A percentile compares a stretch with the other conserved stretches of the same genome.
Conservation (phyloP, 2,797 vertebrate genomes). For the Okamejei kenojei region DNA sequence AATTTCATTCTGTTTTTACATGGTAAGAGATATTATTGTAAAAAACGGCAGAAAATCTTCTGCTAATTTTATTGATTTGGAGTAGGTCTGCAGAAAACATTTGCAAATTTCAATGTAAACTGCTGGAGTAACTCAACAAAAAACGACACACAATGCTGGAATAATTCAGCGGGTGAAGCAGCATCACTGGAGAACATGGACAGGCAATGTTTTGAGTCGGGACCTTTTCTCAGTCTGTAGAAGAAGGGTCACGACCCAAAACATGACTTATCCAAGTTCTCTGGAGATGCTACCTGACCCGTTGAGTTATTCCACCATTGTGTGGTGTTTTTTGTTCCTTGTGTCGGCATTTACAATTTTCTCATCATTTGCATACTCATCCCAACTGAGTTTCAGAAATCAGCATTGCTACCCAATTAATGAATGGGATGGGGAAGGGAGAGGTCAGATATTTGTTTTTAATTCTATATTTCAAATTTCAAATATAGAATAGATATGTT, state of each 20-base stretch:
- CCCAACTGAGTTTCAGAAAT: background rate
- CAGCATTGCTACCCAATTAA: background rate
- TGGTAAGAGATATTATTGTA: background rate
- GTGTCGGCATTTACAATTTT: background rate
- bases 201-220: no score
- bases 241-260: no score
- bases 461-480: background rate
- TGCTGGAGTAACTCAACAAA: no score
- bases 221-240: no score
- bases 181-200: no score
- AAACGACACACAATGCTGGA: no score
- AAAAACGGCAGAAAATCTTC: background rate
- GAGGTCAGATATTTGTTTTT: background rate
- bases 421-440: background rate
- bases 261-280: no score
- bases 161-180: no score
- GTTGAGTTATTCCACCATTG: no score
- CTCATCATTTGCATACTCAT: background rate
- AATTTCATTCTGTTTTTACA: background rate
- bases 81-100: background rate
- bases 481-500: background rate
- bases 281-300: no score
- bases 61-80: background rate
- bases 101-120: background rate
- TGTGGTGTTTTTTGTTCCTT: no score